A percentile compares a stretch with the other conserved stretches of the same genome.
Conservation (phyloP, 1,140 invertebrate species). For the Drosophila micromelanica region DNA sequence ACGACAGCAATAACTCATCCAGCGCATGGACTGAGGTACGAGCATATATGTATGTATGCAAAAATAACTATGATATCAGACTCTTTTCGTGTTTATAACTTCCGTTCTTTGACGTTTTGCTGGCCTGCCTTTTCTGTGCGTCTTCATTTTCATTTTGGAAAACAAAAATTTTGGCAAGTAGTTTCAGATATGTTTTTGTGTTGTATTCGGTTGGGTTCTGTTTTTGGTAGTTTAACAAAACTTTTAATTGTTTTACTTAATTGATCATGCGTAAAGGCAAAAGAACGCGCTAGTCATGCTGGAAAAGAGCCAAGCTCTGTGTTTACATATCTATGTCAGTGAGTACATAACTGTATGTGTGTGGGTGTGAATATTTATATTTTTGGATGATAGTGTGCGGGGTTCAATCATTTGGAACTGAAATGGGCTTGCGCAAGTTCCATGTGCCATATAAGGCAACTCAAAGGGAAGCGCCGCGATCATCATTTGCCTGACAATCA, state of each 20-base stretch:
- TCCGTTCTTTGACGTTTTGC: conserved; percentile 51
- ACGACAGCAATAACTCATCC: conserved; percentile 54
- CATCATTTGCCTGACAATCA: conserved; percentile 4
- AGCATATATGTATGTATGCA: conserved; percentile 30
- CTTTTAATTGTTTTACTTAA: conserved; percentile 72
- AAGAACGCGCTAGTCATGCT: conserved; percentile 41
- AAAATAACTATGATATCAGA: conserved; percentile 74
- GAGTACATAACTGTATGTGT: conserved; percentile 16
- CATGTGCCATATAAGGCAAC: conserved; percentile 43
- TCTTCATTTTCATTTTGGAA: conserved; percentile 42
- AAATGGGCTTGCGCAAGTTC: conserved; percentile 43
- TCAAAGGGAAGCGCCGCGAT: conserved; percentile 53
- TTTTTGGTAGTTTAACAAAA: conserved; percentile 59
- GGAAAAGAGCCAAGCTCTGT: conserved; percentile 54
- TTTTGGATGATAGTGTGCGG: neutral
- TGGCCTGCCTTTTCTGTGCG: conserved; percentile 19
- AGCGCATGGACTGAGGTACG: conserved; percentile 2
- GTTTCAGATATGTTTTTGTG: conserved; percentile 19
- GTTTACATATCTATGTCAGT: conserved; percentile 22
- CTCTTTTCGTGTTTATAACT: conserved; percentile 66
- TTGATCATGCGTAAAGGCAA: conserved; percentile 70
- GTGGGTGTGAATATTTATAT: neutral
- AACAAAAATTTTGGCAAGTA: conserved; percentile 62
- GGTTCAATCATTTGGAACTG: conserved; percentile 38
- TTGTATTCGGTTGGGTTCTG: conserved; percentile 3